Conservation (phyloP, 2,797 vertebrate species). For the Saxicola maurus region DNA sequence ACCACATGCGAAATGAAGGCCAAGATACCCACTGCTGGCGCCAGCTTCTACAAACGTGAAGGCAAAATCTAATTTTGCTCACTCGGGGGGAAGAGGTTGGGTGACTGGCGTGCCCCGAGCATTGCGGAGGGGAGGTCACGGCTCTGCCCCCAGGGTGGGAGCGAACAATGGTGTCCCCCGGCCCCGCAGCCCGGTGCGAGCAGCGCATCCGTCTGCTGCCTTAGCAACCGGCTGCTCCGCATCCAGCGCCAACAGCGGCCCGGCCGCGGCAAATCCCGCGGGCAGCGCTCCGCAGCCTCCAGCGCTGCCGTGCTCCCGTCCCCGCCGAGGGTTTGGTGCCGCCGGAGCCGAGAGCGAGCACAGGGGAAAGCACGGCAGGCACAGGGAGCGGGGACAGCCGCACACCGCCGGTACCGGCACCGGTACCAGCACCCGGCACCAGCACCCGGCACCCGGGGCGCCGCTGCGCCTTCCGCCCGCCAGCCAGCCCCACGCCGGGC, state of each 20-base stretch:
- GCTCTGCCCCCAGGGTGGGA: rapidly evolving
- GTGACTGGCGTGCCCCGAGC: rapidly evolving
- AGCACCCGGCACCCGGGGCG: neutral
- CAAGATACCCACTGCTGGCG: neutral
- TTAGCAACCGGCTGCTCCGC: neutral
- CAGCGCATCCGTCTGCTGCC: neutral
- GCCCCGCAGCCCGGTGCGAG: neutral
- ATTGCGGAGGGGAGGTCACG: neutral
- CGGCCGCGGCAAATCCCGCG: neutral
- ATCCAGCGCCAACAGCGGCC: rapidly evolving
- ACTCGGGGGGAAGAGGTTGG: rapidly evolving
- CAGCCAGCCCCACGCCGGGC: neutral
- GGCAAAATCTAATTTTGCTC: neutral
- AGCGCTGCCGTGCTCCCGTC: neutral
- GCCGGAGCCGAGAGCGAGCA: rapidly evolving
- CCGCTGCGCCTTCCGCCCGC: neutral
- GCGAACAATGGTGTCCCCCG: neutral
- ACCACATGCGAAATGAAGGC: rapidly evolving
- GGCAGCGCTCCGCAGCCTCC: neutral
- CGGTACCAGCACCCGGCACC: no score
- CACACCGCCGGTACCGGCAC: neutral
- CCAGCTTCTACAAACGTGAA: neutral
- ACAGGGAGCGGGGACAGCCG: neutral
- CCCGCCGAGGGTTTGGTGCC: neutral
- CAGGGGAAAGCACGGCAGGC: no score